Evolutionary conservation across 2,113 vertebrate species (phyloP), one percentile per base, ranked within the genome.

Genomic region (Varanus komodoensis): DNA sequence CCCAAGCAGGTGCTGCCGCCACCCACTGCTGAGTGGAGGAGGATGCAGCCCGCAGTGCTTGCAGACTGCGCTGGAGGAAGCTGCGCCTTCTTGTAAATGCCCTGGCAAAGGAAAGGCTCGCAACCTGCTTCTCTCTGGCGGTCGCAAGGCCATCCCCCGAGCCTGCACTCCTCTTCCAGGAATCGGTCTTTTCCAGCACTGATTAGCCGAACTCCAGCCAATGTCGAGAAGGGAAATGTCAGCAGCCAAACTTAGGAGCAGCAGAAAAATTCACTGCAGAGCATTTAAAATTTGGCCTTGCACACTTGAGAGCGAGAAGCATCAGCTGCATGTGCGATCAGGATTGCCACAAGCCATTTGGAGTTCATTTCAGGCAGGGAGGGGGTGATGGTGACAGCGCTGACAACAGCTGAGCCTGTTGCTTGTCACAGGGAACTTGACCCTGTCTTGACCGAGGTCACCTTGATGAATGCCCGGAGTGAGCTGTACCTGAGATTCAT

Each of bases 401-500:
- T 44, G 38, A 44, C 38, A 44, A 44, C 38, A 44, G 38, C 38
- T 44, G 38, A 44, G 38, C 38, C 38, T 44, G 38, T 0, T 91
- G 52, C 90, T 93, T 64, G 54, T 57, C 83, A 68, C 92, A 99
- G 99, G 95, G 99, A 99, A 83, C 96, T 99, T 91, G 99, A 99
- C 93, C 98, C 99, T 0, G 97, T 99, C 32, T 96, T 99, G 92
- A 96, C 98, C 50, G 99, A 99, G 92, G 99, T 99, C n/a, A 99
- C 98, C 15, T 93, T 99, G 93, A 99, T 99, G 99, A 99, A 99
- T 0, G 98, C 99, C 1, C 97, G 98, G 75, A 98, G 98, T 0
- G 99, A 99, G 93, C 97, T 99, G n/a, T 99, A 99, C 95, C 90
- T 99, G 90, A 98, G 99, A 71, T 99, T 99, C 95, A 93, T 99